Conservation (phyloP, 2,888 invertebrate genomes). For the Acanthosepion pharaonis region DNA sequence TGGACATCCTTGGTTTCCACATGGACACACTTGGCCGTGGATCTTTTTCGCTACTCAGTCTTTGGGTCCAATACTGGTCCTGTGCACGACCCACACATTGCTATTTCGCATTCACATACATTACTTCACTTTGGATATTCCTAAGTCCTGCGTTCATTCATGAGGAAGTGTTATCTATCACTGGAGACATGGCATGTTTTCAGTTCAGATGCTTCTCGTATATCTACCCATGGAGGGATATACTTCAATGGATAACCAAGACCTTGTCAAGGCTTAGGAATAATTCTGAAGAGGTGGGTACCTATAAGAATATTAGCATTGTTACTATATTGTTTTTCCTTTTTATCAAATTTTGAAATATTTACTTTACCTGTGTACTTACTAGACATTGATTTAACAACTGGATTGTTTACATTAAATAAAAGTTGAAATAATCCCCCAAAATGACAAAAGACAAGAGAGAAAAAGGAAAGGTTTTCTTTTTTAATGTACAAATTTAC, state of each 20-base stretch:
- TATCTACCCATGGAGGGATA: slow-evolving; percentile 46
- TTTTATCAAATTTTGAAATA: neutral
- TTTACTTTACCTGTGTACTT: neutral
- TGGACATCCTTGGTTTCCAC: slow-evolving; percentile 35
- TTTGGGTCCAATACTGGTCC: slow-evolving; percentile 3
- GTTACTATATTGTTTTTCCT: neutral
- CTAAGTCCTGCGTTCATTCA: slow-evolving; percentile 7
- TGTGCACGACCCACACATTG: neutral
- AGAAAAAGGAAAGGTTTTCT: neutral
- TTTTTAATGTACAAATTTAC: neutral
- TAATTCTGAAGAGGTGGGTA: slow-evolving; percentile 24
- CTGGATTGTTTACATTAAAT: neutral
- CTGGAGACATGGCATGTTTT: slow-evolving; percentile 46
- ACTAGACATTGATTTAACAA: neutral
- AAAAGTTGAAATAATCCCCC: neutral
- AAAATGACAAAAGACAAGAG: neutral
- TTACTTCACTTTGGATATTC: slow-evolving; percentile 35
- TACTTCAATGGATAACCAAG: slow-evolving; percentile 41
- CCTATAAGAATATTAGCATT: neutral
- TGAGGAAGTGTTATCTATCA: slow-evolving; percentile 15
- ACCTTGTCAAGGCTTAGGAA: slow-evolving; percentile 37
- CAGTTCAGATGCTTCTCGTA: slow-evolving; percentile 43
- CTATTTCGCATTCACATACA: neutral
- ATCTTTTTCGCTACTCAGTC: slow-evolving; percentile 13
- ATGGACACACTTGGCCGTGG: slow-evolving; percentile 45